Evolutionary conservation across 2,113 vertebrate species (phyloP).

Genomic region (Limanda limanda): DNA sequence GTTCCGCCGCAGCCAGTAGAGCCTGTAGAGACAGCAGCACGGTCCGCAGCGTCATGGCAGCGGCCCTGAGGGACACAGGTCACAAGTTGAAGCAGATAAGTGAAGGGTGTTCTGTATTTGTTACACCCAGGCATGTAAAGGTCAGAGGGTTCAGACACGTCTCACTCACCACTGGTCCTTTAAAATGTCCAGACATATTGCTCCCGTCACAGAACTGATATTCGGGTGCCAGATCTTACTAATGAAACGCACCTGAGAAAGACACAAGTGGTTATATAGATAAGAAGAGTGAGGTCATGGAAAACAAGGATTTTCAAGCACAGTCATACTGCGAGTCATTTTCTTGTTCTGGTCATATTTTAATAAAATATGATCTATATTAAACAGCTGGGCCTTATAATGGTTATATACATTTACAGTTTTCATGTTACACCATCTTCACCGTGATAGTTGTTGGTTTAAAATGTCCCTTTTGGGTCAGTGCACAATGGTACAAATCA

Average conservation of each 20-base stretch:
- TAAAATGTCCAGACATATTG: conserved; percentile 99
- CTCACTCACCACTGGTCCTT: conserved; percentile 98
- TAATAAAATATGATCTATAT: too few species aligned
- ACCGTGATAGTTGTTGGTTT: too few species aligned
- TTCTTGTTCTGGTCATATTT: not conserved
- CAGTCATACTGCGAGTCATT: not conserved
- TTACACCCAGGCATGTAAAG: not conserved
- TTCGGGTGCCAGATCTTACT: conserved; percentile 99
- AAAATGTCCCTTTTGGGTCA: too few species aligned
- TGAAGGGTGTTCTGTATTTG: not conserved
- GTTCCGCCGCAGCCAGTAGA: conserved; percentile 94
- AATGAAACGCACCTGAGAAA: conserved; percentile 95
- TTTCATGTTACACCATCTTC: too few species aligned
- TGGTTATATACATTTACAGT: too few species aligned
- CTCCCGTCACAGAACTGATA: conserved; percentile 99
- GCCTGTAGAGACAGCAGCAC: conserved; percentile 97
- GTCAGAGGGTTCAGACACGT: not conserved
- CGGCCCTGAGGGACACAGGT: conserved; percentile 85
- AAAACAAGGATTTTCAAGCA: not conserved
- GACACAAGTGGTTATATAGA: not conserved
- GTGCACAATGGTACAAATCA: too few species aligned
- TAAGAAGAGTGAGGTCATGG: not conserved
- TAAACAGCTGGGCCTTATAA: too few species aligned
- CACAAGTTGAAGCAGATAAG: conserved; percentile 10
- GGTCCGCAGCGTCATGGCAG: conserved; percentile 97